Conservation (phyloP, 2,113 vertebrate genomes). For the Entomyzon cyanotis region DNA sequence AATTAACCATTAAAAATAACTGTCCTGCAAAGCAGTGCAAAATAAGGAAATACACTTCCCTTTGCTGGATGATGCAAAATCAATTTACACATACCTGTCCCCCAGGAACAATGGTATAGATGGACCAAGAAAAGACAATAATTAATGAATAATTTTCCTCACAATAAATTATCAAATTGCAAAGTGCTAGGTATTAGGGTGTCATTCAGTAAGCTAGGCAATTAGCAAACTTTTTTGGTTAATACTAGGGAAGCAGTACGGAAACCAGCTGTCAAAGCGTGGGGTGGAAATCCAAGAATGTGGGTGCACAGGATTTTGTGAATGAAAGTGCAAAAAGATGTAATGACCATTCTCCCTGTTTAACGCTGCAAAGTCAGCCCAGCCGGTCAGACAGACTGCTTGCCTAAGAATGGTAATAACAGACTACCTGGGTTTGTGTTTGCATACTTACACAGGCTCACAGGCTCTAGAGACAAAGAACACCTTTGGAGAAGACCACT, state of each 20-base stretch:
- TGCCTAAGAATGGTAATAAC: slow-evolving; percentile 53
- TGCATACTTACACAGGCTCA: neutral
- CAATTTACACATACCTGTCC: neutral
- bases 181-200: neutral
- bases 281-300: slow-evolving; percentile 7
- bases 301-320: slow-evolving; percentile 31
- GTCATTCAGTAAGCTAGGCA: neutral
- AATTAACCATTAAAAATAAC: neutral
- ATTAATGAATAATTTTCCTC: slow-evolving; percentile 3
- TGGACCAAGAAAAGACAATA: neutral
- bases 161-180: neutral
- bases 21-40: neutral
- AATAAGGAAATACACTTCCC: neutral
- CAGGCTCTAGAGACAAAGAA: neutral
- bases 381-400: slow-evolving; percentile 17
- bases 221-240: neutral
- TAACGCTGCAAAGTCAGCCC: slow-evolving; percentile 44
- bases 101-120: neutral
- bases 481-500: neutral
- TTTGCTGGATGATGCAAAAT: neutral
- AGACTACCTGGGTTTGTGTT: neutral
- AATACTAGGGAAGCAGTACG: neutral
- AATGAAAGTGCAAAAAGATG: slow-evolving; percentile 45
- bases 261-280: neutral
- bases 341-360: neutral